These are phyloP conservation scores for Pomacea canaliculata DNA, from an alignment of 2,888 invertebrate species.

Conservation along the genomic window DNA sequence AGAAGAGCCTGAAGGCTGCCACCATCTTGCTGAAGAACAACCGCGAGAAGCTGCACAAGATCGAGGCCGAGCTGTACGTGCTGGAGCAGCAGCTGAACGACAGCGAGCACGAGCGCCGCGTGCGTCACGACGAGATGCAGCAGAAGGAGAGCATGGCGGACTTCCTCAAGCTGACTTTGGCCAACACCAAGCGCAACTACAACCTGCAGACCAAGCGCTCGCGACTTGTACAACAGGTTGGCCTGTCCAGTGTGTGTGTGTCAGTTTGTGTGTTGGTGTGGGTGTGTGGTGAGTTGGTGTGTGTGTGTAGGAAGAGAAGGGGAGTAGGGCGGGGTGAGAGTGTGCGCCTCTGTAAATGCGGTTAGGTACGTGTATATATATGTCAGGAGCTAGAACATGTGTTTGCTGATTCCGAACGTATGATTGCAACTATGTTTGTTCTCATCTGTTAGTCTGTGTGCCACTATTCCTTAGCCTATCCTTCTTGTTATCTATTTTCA, in stretches of 20 bases:
- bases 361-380: not conserved
- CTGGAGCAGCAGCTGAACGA: conserved; percentile 56
- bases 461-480: too few relatives aligned
- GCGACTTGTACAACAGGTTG: conserved; percentile 54
- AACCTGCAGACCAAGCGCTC: conserved; percentile 62
- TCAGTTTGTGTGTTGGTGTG: not conserved
- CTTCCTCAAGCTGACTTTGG: conserved; percentile 64
- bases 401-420: too few relatives aligned
- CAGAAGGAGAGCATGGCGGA: conserved; percentile 67
- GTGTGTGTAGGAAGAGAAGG: not conserved
- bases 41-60: conserved; percentile 55
- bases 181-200: conserved; percentile 65
- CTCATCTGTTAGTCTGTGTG: too few relatives aligned
- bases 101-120: conserved; percentile 50
- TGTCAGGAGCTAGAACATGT: too few relatives aligned
- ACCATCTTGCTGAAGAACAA: conserved; percentile 58
- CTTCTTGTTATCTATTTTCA: too few relatives aligned
- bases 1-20: conserved; percentile 58
- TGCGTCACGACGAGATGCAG: conserved; percentile 54
- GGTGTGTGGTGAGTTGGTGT: not conserved
- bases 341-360: not conserved
- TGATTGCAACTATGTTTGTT: too few relatives aligned
- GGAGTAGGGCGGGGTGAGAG: not conserved
- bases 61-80: conserved; percentile 58
- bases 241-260: not conserved